Percentiles rank a stretch among this genome's conserved stretches.
Conservation (phyloP, 2,797 vertebrate genomes). For the Gephyroberyx darwinii region DNA sequence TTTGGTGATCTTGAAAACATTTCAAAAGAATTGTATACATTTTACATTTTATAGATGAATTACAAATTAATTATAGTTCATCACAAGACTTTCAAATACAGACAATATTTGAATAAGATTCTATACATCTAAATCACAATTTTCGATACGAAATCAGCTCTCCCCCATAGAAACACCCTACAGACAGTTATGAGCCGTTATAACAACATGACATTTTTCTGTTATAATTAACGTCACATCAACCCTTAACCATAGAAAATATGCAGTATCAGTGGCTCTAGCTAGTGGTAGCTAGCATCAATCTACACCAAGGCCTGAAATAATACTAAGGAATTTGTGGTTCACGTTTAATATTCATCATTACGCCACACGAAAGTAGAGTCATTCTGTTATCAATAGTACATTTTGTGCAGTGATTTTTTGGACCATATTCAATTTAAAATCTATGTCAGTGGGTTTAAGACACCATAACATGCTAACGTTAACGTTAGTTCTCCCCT, state of each 20-base stretch:
- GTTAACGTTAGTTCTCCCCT: slow-evolving; percentile 44
- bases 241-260: neutral
- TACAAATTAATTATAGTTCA: no score
- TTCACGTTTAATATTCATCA: neutral
- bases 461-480: slow-evolving; percentile 20
- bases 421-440: slow-evolving; percentile 2
- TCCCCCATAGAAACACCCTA: neutral
- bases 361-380: neutral
- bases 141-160: no score
- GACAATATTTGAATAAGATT: no score
- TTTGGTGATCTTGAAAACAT: no score
- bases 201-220: slow-evolving; percentile 17
- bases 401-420: neutral
- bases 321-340: neutral
- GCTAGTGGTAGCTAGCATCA: neutral
- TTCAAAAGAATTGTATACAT: no score
- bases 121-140: no score
- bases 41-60: no score
- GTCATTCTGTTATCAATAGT: neutral
- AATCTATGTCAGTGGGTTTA: slow-evolving; percentile 29
- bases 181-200: slow-evolving; percentile 26
- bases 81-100: no score
- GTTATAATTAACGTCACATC: slow-evolving; percentile 3
- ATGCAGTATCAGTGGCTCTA: neutral
- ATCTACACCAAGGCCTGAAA: neutral